phyloP scores from a whole-genome alignment of 1,140 invertebrate genomes.

The Spodoptera frugiperda region DNA sequence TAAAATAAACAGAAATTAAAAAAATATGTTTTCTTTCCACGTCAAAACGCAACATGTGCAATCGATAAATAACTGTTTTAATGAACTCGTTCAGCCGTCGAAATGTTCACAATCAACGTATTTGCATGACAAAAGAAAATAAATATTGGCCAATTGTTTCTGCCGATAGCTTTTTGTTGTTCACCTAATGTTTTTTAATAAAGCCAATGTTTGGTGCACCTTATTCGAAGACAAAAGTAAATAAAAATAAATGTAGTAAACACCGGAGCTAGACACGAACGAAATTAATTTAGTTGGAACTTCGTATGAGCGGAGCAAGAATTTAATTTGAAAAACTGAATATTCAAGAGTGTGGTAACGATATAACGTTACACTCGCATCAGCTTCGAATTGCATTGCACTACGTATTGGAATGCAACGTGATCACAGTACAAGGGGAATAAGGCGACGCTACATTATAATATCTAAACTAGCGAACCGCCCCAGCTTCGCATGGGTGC shows the following conservation, averaged over 20 bases:
- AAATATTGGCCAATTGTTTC: slow-evolving; percentile 21
- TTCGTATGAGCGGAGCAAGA: background rate
- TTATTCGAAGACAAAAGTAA: background rate
- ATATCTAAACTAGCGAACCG: background rate
- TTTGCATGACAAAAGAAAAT: slow-evolving; percentile 24
- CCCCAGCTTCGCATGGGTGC: no score
- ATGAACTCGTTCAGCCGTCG: background rate
- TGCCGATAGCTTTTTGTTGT: slow-evolving; percentile 28
- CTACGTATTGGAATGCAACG: background rate
- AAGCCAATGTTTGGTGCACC: slow-evolving; percentile 7
- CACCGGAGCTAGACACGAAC: slow-evolving; percentile 1
- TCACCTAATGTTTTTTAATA: slow-evolving; percentile 17
- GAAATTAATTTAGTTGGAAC: slow-evolving; percentile 15
- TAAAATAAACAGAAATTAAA: no score
- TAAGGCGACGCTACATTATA: background rate
- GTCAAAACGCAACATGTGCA: background rate
- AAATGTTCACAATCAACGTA: slow-evolving; percentile 19
- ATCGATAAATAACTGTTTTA: background rate
- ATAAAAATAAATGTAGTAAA: background rate
- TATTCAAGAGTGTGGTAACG: background rate
- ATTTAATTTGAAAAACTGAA: slow-evolving; percentile 25
- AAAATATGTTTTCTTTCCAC: background rate
- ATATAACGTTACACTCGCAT: background rate
- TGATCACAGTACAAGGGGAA: background rate
- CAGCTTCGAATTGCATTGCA: background rate